phyloP scores from a whole-genome alignment of 2,888 invertebrate species.

The Phortica magna region DNA sequence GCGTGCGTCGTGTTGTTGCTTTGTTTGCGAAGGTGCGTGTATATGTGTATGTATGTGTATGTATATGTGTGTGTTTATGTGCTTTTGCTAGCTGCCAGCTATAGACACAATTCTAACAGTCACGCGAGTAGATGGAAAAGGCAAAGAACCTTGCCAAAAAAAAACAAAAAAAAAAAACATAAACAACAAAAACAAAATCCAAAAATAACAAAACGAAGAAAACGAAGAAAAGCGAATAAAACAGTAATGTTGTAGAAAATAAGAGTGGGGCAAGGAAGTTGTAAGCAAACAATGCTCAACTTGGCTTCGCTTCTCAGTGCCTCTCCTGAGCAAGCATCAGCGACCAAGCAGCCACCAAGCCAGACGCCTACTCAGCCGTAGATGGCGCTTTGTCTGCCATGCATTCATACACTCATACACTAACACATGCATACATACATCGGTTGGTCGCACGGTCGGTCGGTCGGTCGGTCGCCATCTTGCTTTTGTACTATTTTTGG shows the following conservation, averaged over 20 bases:
- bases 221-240: neutral
- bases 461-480: constrained; percentile 20
- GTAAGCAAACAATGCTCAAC: too few relatives aligned
- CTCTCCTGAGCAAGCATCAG: too few relatives aligned
- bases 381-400: neutral
- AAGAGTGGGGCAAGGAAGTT: too few relatives aligned
- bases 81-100: constrained; percentile 9
- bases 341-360: neutral
- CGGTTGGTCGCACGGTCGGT: too few relatives aligned
- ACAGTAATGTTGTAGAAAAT: neutral
- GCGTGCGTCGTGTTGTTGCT: too few relatives aligned
- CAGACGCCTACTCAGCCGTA: neutral
- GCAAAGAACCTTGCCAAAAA: neutral
- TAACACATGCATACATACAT: neutral
- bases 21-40: too few relatives aligned
- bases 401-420: neutral
- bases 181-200: too few relatives aligned
- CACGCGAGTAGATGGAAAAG: neutral
- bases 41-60: neutral
- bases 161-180: too few relatives aligned
- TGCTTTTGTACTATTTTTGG: constrained; percentile 10
- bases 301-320: too few relatives aligned
- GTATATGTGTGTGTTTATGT: neutral
- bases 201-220: neutral
- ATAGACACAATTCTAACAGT: constrained; percentile 3